Conservation (phyloP, 92 coral and sea anemone species). For the Epizoanthus scotinus region DNA sequence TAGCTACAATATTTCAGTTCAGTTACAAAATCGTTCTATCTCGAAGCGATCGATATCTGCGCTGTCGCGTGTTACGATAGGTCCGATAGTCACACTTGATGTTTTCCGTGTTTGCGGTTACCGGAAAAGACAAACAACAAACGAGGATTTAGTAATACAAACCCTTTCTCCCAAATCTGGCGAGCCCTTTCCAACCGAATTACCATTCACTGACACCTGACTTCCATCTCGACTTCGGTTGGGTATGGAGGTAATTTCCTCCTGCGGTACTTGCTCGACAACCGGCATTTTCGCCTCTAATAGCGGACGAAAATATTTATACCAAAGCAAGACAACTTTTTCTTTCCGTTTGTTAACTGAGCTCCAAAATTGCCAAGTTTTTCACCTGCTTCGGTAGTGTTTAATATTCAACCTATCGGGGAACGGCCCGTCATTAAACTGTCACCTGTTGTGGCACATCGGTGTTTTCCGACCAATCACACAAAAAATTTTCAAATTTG, state of each 20-base stretch:
- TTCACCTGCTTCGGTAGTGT: constrained; percentile 33
- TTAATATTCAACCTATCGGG: constrained; percentile 18
- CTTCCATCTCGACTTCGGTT: constrained; percentile 35
- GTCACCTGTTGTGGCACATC: constrained; percentile 28
- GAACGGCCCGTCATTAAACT: background rate
- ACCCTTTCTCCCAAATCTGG: constrained; percentile 37
- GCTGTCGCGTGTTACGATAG: constrained; percentile 8
- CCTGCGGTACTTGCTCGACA: constrained; percentile 20
- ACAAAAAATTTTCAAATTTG: background rate
- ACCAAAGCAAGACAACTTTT: constrained; percentile 13
- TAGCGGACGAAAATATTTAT: background rate
- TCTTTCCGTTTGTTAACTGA: constrained; percentile 6
- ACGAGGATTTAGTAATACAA: background rate
- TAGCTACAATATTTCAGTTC: background rate
- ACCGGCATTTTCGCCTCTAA: constrained; percentile 19
- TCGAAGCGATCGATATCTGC: background rate
- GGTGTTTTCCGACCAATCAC: constrained; percentile 13
- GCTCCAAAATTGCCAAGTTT: background rate
- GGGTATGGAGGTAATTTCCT: constrained; percentile 13
- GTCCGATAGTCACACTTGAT: background rate
- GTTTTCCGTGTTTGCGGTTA: constrained; percentile 17
- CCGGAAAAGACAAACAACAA: background rate
- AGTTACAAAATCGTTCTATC: background rate
- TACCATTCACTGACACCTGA: constrained; percentile 21
- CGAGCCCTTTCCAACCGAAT: background rate